Base-by-base conservation (phyloP, 2,888 invertebrate genomes). In the Drosophila peninsularis region DNA sequence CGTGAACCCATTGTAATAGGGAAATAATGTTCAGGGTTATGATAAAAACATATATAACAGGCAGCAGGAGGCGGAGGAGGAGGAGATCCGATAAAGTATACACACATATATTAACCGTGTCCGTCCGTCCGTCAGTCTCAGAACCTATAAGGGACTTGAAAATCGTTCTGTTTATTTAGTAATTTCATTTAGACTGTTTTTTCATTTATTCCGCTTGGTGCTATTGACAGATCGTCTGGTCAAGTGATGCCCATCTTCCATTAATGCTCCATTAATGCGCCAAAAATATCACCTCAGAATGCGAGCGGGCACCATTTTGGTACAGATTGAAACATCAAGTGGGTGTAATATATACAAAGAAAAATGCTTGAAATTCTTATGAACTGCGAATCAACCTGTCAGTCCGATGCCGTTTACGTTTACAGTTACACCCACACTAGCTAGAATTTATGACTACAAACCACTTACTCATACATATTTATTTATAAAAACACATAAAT, bases 301-400 rank as follows among this genome's bases (percentile, higher is more conserved):
- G 73, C 37, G 57, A 73, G 62, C 62, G 52, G 36, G 30, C 49
- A 71, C 88, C 89, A 83, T 89, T 78, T 89, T 60, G 65, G 78
- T 66, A 66, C 45, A 75, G 45, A 76, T 67, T 76, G 54, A 63
- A 64, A 45, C 32, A 30, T 44, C 57, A 45, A 47, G 85, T 84
- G 72, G 78, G 75, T 66, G 73, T 68, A 41, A 49, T 39, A 34
- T 68, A 63, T 58, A 56, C 30, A 72, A 78, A 30, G 5, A 27
- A 27, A 75, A 77, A 89, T 83, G 49, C 56, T 75, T 89, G 47
- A 85, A 72, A 89, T 83, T 89, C 83, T 84, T 71, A 72, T 67
- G 69, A 82, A 75, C 62, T 64, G 66, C 58, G 65, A 83, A 86
- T 69, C 64, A 84, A 87, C 82, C 88, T 83, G 78, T 68, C 74